phyloP scores from a whole-genome alignment of 2,113 vertebrate species.

The Ptilonorhynchus violaceus region DNA sequence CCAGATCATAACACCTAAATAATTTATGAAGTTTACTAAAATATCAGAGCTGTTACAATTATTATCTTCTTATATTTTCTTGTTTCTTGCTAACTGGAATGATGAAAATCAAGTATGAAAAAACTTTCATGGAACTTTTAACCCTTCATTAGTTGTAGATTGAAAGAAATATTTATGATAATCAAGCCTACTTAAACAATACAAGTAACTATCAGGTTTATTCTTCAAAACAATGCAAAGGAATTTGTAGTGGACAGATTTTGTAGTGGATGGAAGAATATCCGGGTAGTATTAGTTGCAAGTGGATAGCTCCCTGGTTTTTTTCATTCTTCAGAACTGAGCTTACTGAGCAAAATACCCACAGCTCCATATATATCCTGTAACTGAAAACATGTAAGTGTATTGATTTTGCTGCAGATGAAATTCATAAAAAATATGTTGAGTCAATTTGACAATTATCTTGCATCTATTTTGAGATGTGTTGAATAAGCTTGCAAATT shows the following conservation, averaged over 20 bases:
- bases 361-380: not conserved
- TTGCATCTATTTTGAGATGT: not conserved
- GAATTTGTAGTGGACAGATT: not conserved
- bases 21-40: not conserved
- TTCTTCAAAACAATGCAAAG: not conserved
- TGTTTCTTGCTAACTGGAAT: not conserved
- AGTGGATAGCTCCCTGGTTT: not conserved
- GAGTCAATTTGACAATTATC: not conserved
- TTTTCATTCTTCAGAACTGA: not conserved
- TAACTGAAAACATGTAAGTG: not conserved
- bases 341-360: not conserved
- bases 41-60: not conserved
- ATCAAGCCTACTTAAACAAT: not conserved
- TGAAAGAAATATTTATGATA: not conserved
- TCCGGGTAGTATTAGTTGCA: not conserved
- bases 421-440: not conserved
- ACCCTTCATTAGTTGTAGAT: not conserved
- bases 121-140: not conserved
- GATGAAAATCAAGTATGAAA: not conserved
- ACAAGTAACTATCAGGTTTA: rapidly evolving
- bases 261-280: not conserved
- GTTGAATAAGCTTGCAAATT: not conserved
- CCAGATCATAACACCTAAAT: not conserved
- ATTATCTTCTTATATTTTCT: not conserved
- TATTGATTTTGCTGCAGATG: not conserved